These are phyloP conservation scores for Tipula vernalis DNA, from an alignment of 2,888 invertebrate genomes.

Conservation along the genomic window DNA sequence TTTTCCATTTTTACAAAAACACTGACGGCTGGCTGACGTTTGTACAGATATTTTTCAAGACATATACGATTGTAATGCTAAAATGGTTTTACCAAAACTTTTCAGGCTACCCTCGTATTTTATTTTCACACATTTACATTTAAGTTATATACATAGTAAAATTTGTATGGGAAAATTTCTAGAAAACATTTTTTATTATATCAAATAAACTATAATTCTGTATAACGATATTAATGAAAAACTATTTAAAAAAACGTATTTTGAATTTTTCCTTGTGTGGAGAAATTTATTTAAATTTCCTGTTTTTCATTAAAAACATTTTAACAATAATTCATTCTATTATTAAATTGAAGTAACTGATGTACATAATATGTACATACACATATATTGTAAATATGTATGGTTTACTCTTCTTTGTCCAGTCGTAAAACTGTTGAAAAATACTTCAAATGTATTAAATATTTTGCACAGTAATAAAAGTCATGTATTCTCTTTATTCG, in stretches of 20 bases:
- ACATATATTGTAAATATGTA: not conserved
- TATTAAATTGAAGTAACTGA: not conserved
- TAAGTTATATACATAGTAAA: not conserved
- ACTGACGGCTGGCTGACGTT: too few species aligned
- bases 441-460: not conserved
- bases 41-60: too few species aligned
- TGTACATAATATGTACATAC: not conserved
- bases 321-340: not conserved
- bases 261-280: not conserved
- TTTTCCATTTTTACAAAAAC: too few species aligned
- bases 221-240: not conserved
- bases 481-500: not conserved
- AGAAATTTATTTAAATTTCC: not conserved
- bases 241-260: not conserved
- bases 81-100: too few species aligned
- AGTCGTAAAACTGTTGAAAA: not conserved
- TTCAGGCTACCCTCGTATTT: too few species aligned
- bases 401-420: not conserved
- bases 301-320: not conserved
- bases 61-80: too few species aligned
- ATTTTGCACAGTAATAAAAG: not conserved
- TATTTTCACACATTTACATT: not conserved
- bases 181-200: not conserved
- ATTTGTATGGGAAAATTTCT: not conserved
- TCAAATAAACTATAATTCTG: not conserved